Percentiles rank a stretch among this genome's conserved stretches.
Evolutionary conservation across 2,113 vertebrate genomes (phyloP).

Genomic region (Psephotus haematonotus): DNA sequence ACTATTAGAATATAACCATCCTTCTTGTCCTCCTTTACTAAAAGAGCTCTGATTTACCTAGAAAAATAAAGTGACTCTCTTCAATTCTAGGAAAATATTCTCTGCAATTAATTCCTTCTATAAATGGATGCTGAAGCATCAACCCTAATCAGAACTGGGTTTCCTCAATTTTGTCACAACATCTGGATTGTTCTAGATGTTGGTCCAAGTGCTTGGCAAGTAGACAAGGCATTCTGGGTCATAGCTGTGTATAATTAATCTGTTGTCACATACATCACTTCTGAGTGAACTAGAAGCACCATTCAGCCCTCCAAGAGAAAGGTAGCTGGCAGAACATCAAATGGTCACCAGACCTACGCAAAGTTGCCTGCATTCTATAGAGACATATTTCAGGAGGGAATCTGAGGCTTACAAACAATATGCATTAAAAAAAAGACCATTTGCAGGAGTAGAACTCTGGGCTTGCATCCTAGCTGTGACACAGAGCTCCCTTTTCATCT

Average conservation of each 20-base stretch:
- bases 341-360: background rate
- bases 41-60: background rate
- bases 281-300: background rate
- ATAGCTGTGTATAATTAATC: background rate
- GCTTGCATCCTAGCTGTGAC: fast-evolving
- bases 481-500: background rate
- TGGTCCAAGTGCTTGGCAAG: background rate
- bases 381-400: background rate
- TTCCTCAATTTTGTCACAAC: background rate
- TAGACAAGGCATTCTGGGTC: background rate
- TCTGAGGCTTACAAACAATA: background rate
- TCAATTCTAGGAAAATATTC: background rate
- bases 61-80: background rate
- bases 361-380: background rate
- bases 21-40: background rate
- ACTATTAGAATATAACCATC: background rate
- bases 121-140: background rate
- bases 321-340: background rate
- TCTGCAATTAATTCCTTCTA: background rate
- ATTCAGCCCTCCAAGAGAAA: background rate
- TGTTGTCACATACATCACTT: background rate
- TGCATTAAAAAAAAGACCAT: background rate
- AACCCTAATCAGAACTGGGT: background rate
- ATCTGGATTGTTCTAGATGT: background rate
- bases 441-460: background rate